Conservation (phyloP, 2,888 invertebrate species). For the Muschampia plurimacula region DNA sequence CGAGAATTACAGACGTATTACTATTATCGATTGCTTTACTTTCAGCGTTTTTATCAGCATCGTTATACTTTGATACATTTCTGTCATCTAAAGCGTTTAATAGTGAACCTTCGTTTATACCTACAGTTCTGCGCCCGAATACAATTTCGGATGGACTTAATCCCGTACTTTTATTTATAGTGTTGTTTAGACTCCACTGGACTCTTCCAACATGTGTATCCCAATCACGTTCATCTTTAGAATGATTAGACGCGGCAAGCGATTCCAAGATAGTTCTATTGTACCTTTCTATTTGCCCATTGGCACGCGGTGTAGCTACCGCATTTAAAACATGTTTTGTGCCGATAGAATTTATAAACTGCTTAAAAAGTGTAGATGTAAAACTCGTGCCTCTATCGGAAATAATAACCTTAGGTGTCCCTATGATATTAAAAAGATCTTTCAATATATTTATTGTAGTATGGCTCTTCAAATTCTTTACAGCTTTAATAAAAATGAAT, state of each 20-base stretch:
- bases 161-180: background rate
- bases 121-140: background rate
- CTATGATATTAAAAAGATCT: background rate
- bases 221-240: background rate
- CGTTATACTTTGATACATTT: too few species aligned
- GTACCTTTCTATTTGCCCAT: background rate
- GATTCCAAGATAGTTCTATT: background rate
- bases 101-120: background rate
- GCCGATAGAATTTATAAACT: background rate
- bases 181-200: background rate
- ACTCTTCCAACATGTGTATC: background rate
- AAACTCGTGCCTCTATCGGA: background rate
- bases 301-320: background rate
- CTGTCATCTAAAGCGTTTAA: background rate
- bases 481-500: background rate
- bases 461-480: background rate
- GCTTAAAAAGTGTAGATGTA: background rate
- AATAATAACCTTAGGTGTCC: background rate
- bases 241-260: background rate
- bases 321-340: background rate
- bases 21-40: too few species aligned
- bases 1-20: too few species aligned
- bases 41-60: background rate
- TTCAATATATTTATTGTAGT: background rate
- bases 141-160: background rate